These are phyloP conservation scores for Pammene fasciana DNA, from an alignment of 2,888 invertebrate species.

Conservation along the genomic window DNA sequence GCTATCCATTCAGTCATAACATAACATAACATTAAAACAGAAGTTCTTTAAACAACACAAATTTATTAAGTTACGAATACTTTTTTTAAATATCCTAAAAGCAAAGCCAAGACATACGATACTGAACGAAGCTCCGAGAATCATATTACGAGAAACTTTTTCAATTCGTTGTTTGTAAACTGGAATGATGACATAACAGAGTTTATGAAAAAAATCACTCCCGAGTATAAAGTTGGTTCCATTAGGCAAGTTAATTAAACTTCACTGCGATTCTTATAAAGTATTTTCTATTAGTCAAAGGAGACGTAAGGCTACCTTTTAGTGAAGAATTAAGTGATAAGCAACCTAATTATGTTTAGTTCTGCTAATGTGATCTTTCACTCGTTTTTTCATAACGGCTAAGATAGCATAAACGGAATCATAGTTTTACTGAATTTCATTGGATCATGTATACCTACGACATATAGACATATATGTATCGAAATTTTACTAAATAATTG, in stretches of 20 bases:
- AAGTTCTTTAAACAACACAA: constrained; percentile 5
- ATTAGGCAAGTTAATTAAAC: constrained; percentile 16
- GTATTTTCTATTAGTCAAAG: not conserved
- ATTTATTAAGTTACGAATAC: not conserved
- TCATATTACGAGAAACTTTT: constrained; percentile 64
- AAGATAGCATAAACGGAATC: too few species aligned
- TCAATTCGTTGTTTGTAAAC: constrained; percentile 63
- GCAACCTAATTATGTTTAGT: too few species aligned
- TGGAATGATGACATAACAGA: constrained; percentile 61
- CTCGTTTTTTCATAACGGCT: too few species aligned
- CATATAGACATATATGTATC: too few species aligned
- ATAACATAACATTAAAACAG: not conserved
- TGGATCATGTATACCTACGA: too few species aligned
- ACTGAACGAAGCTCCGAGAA: constrained; percentile 51
- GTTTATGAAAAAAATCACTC: constrained; percentile 57
- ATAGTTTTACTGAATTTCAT: too few species aligned
- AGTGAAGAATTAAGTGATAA: too few species aligned
- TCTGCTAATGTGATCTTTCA: too few species aligned
- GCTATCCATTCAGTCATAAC: not conserved
- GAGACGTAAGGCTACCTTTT: too few species aligned
- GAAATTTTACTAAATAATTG: too few species aligned
- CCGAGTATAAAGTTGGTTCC: constrained; percentile 16
- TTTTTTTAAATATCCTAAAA: constrained; percentile 13
- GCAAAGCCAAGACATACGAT: constrained; percentile 41
- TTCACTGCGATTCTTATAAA: constrained; percentile 6